phyloP scores from a whole-genome alignment of 2,888 invertebrate genomes.

The Camponotus fellah region DNA sequence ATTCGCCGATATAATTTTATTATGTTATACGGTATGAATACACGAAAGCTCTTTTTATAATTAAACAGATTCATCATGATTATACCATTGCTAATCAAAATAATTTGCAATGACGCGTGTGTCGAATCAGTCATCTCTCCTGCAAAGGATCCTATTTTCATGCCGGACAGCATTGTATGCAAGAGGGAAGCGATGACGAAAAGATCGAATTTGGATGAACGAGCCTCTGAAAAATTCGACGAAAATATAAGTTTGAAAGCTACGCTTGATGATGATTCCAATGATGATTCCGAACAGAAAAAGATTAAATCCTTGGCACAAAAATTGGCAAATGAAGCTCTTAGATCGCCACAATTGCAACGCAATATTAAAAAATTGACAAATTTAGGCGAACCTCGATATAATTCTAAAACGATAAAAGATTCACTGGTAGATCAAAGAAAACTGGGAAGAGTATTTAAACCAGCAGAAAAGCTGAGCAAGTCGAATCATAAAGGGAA shows the following conservation, averaged over 20 bases:
- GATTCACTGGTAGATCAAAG: neutral
- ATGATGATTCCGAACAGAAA: neutral
- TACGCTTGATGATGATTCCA: neutral
- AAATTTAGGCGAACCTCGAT: conserved; percentile 52
- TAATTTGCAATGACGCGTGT: conserved; percentile 66
- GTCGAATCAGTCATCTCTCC: conserved; percentile 47
- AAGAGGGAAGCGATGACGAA: neutral
- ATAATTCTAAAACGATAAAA: conserved; percentile 8
- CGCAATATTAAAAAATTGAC: conserved; percentile 73
- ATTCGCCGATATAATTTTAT: conserved; percentile 24
- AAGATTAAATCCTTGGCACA: conserved; percentile 68
- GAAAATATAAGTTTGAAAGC: neutral
- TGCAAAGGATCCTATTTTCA: neutral
- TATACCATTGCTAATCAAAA: conserved; percentile 73
- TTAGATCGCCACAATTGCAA: conserved; percentile 75
- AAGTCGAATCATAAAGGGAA: conserved; percentile 44
- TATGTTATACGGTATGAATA: neutral
- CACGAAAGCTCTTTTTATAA: neutral
- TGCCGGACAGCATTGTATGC: neutral
- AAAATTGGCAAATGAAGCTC: conserved; percentile 75
- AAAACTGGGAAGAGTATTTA: neutral
- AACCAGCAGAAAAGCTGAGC: neutral
- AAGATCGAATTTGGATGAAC: conserved; percentile 15
- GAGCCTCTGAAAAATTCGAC: neutral
- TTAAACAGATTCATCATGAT: conserved; percentile 73